Evolutionary conservation across 2,888 invertebrate species (phyloP).

Genomic region (Pyrrhia umbra): DNA sequence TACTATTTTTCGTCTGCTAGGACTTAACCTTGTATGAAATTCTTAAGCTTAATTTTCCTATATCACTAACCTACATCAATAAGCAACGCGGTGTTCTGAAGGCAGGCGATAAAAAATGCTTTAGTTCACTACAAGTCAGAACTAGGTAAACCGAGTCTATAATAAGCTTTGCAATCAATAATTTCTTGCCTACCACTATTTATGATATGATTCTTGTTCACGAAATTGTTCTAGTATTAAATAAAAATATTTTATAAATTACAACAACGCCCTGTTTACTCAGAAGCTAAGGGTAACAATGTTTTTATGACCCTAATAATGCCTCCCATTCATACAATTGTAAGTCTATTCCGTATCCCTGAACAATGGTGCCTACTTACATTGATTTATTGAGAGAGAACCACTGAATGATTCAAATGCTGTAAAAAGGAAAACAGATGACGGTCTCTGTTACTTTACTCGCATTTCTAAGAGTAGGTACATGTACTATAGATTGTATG

Average conservation of each 20-base stretch:
- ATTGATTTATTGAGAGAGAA: slow-evolving; percentile 46
- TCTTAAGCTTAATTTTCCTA: neutral
- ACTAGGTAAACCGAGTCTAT: slow-evolving; percentile 5
- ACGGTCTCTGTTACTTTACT: slow-evolving; percentile 41
- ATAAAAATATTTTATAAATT: slow-evolving; percentile 20
- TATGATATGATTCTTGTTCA: slow-evolving; percentile 18
- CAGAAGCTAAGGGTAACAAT: slow-evolving; percentile 27
- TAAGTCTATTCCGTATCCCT: slow-evolving; percentile 36
- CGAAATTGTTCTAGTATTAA: slow-evolving; percentile 16
- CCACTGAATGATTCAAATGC: slow-evolving; percentile 53
- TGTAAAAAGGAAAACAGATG: slow-evolving; percentile 46
- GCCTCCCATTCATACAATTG: slow-evolving; percentile 43
- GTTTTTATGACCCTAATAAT: slow-evolving; percentile 55
- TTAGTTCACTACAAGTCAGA: neutral
- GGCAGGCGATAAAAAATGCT: neutral
- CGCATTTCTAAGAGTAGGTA: slow-evolving; percentile 12
- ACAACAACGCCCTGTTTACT: slow-evolving; percentile 18
- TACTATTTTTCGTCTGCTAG: neutral
- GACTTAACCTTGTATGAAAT: neutral
- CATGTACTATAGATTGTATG: neutral
- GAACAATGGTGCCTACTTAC: slow-evolving; percentile 41
- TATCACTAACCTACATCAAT: neutral
- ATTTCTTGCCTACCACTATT: slow-evolving; percentile 10
- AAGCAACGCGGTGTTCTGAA: slow-evolving; percentile 3
- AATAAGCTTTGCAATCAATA: slow-evolving; percentile 16